Evolutionary conservation across 2,797 vertebrate genomes (phyloP), one percentile per base, ranked within the genome.

Genomic region (Myiothlypis chrysogaster): DNA sequence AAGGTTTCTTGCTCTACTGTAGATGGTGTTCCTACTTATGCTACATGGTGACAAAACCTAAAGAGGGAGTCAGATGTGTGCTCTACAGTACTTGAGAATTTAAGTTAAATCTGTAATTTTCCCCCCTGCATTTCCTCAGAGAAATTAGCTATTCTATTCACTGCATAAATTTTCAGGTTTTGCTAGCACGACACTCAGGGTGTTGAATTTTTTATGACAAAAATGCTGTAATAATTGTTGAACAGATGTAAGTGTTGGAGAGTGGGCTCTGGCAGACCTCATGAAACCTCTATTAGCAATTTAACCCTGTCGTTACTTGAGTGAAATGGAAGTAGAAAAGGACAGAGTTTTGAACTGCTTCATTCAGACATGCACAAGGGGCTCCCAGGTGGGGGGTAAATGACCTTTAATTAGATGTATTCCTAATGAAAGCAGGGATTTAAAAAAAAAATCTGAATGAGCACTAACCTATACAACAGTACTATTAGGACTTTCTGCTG

Each of bases 121-220:
- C 85, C 97, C 98, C 98, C 98, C 97, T 96, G 97, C 98, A 98
- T 98, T 98, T 98, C 98, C 98, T 98, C 97, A 98, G 99, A 99
- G 99, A 99, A 99, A 99, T 99, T 98, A 99, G 98, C 98, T 98
- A 98, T 99, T 99, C 99, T 98, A 98, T 99, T 99, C 98, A 97
- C 99, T 98, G 99, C 98, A 99, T 99, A 99, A 98, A 99, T 99
- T 99, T 99, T 98, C 98, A 99, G 98, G 98, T 99, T 99, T 98
- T 98, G 98, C 98, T 98, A 98, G 98, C 98, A 98, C 97, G 98
- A 99, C 99, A 99, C 99, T 98, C 98, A 96, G 98, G 98, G 98
- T 99, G 98, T 99, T 99, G 98, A 99, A 99, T 99, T 98, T 99
- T 99, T 99, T 99, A 99, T 99, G 98, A 98, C 98, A 98, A 99